Evolutionary conservation across 2,113 vertebrate genomes (phyloP), one percentile per base, ranked within the genome.

Genomic region (Scalopus aquaticus): DNA sequence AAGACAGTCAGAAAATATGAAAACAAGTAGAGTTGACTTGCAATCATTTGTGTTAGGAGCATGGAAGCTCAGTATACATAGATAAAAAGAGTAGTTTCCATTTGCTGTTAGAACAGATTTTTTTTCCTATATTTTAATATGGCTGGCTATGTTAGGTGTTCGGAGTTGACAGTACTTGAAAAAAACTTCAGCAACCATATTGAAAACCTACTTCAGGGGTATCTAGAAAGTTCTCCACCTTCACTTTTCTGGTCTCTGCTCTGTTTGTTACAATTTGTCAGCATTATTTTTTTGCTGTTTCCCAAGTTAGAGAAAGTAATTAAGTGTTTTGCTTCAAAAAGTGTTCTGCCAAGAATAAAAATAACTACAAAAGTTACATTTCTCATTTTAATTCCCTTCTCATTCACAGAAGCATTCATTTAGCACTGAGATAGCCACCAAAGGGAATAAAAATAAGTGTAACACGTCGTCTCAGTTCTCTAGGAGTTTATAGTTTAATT

Each of bases 311-410:
- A 87, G 11, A 82, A 44, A 60, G 44, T 73, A 92, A 92, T 58
- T 86, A 51, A 35, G 10, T 60, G 17, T 87, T 95, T 94, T 95
- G 22, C 42, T 94, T 92, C 49, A 67, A 88, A 79, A 76, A 37
- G 76, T 82, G 7, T 93, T 86, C 42, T 87, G n/a, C n/a, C 84
- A 60, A 87, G n/a, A 95, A 95, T 84, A 93, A 94, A 80, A 78
- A 8, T 77, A 46, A 88, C 35, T 93, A 73, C 13, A 67, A 85
- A 93, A 58, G 2, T 62, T 78, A 51, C 16, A 9, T 58, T 95
- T 83, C 39, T 85, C 44, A 58, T 91, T 76, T 84, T 88, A 87
- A 84, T 84, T 96, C 11, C 81, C 44, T 83, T 93, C 35, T 92
- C 26, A 56, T n/a, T 85, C 37, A 79, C 39, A 72, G 67, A 87